Conservation (phyloP, 1,140 invertebrate genomes). For the Hylyphantes graminicola region DNA sequence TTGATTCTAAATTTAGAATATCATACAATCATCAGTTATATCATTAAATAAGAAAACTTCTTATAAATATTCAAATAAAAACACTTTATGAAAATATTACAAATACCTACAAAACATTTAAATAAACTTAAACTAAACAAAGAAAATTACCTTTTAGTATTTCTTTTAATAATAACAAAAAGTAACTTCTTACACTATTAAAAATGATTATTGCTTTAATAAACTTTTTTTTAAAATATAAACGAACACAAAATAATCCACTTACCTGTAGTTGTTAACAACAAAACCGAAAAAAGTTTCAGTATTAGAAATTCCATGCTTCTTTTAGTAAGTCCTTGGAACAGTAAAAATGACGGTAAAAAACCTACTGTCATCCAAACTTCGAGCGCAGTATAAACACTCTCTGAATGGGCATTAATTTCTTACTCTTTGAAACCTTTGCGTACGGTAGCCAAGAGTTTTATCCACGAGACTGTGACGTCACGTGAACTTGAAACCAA, state of each 20-base stretch:
- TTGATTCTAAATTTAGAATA: background rate
- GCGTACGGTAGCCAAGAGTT: constrained; percentile 32
- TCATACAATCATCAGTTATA: background rate
- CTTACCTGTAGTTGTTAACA: constrained; percentile 19
- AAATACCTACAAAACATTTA: background rate
- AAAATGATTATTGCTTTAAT: background rate
- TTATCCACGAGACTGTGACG: constrained; percentile 36
- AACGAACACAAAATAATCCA: too few species aligned
- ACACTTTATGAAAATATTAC: background rate
- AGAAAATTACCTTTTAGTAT: background rate
- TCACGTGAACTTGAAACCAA: constrained; percentile 46
- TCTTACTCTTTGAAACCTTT: constrained; percentile 26
- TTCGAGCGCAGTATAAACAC: constrained; percentile 8
- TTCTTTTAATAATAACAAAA: background rate
- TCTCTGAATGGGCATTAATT: background rate
- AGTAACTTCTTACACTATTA: background rate
- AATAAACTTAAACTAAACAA: background rate
- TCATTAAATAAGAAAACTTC: too few species aligned
- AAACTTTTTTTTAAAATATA: background rate
- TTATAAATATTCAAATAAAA: background rate
- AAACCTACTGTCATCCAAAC: constrained; percentile 1
- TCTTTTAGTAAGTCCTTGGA: background rate
- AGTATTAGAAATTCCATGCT: constrained; percentile 27
- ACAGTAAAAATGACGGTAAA: background rate
- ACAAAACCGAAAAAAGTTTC: background rate